Percentiles rank a stretch among this genome's conserved stretches.
Evolutionary conservation across 2,888 invertebrate genomes (phyloP).

Genomic region (Metopia argyrocephala): DNA sequence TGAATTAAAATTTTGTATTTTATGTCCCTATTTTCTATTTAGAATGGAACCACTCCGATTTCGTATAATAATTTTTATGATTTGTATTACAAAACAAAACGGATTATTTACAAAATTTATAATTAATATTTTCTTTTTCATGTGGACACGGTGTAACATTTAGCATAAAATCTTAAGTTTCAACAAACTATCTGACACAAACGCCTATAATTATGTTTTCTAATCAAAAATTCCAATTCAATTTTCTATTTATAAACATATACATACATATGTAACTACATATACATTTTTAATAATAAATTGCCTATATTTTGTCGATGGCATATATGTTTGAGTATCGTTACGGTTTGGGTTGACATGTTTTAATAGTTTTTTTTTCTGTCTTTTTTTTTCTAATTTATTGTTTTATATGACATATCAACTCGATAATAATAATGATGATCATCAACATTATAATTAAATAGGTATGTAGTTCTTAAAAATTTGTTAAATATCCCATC

Average conservation of each 20-base stretch:
- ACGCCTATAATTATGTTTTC: not conserved
- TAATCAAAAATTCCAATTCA: not conserved
- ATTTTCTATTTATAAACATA: not conserved
- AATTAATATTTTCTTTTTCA: not conserved
- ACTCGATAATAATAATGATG: not conserved
- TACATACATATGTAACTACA: not conserved
- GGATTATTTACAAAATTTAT: not conserved
- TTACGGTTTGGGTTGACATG: slow-evolving; percentile 6
- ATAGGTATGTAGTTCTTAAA: slow-evolving; percentile 27
- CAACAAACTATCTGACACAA: not conserved
- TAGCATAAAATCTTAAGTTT: not conserved
- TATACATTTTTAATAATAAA: not conserved
- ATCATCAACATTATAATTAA: slow-evolving; percentile 1
- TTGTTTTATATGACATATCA: slow-evolving; percentile 22
- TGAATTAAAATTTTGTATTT: too few relatives aligned
- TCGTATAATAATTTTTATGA: too few relatives aligned
- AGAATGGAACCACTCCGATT: too few relatives aligned
- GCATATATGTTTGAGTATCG: not conserved
- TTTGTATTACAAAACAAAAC: too few relatives aligned
- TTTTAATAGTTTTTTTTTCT: slow-evolving; percentile 34
- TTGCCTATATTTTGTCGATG: not conserved
- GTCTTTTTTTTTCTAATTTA: slow-evolving; percentile 35
- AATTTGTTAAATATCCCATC: not conserved
- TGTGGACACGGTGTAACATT: slow-evolving; percentile 17
- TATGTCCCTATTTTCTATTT: too few relatives aligned